Base-by-base conservation (phyloP, 2,797 vertebrate genomes). In the Steatocranus sp. region DNA sequence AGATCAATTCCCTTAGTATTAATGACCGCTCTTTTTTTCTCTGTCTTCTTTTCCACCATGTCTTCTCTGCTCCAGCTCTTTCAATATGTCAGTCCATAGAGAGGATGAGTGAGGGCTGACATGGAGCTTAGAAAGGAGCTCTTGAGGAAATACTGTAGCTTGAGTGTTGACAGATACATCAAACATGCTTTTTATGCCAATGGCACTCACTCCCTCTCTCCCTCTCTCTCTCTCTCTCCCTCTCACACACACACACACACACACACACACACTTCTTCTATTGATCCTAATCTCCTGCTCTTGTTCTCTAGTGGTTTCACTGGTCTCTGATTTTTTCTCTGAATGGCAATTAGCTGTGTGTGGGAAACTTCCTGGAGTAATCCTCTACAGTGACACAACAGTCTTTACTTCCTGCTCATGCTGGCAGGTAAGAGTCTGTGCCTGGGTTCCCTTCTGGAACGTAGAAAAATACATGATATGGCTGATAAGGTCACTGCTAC, bases 1-100 rank as follows among this genome's bases (percentile, higher is more conserved):
- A 82, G 93, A 95, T 94, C 93, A 93, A 95, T 95, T 91, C 90
- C 85, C 86, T 86, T 54, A 88, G 84, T 93, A 94, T 93, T 92
- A 93, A 95, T 94, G 92, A 70, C 90, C 86, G 3, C 82, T 89
- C 80, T 87, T 66, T 78, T 80, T 80, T 76, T 63, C 75, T 88
- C 70, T 38, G 46, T 75, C 78, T 83, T 81, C 83, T 27, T 79
- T 36, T 78, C 43, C 25, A 23, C 73, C 27, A 27, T 61, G 43
- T 86, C 77, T 76, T 73, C 85, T 79, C 36, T 58, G 38, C 76
- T 91, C 63, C 46, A 54, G 78, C 84, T 89, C 85, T 87, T 84
- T 83, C 81, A 83, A 75, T 75, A 74, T 83, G 83, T 89, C 89
- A 89, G 76, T 85, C 66, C 15, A 15, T 18, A 75, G 75, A 88